Evolutionary conservation across 2,888 invertebrate genomes (phyloP), one percentile per base, ranked within the genome.

Genomic region (Resseliella maxima): DNA sequence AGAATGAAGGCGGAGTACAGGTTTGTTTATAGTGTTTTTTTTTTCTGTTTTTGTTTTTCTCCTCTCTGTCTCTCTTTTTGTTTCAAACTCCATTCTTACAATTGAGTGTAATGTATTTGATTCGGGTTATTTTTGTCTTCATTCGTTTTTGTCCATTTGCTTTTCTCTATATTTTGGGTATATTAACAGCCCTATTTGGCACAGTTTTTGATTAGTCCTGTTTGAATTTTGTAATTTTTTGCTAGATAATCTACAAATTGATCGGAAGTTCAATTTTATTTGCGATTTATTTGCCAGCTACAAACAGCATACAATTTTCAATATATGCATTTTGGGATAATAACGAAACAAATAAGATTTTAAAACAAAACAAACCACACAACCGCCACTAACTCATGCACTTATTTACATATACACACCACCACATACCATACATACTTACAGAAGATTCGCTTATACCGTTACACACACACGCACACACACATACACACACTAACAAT

Each of bases 1-100:
- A 93, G 91, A 90, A 92, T 87, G 92, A 93, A 92, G 93, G n/a
- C n/a, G n/a, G 93, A 93, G 92, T 92, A 91, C 93, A 93, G 93
- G 93, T 93, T 93, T 91, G 93, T 93, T 92, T 91, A 89, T 38
- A 83, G 38, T 87, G 87, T 87, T 87, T 88, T 87, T 86, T 10
- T 83, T 31, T 87, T 87, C 88, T 87, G n/a, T n/a, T n/a, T n/a
- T n/a, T n/a, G n/a, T n/a, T n/a, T n/a, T n/a, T n/a, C n/a, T n/a
- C n/a, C n/a, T n/a, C n/a, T n/a, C n/a, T n/a, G n/a, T n/a, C n/a
- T n/a, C n/a, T n/a, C n/a, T 86, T 0, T 83, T 31, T 59, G 24
- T 41, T 64, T 18, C n/a, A 72, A 54, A 6, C 41, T 86, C 38
- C 83, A n/a, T 86, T 27, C 54, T 85, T 87, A 72, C 59, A 21